Conservation (phyloP, 2,797 vertebrate genomes). For the Squalus acanthias region DNA sequence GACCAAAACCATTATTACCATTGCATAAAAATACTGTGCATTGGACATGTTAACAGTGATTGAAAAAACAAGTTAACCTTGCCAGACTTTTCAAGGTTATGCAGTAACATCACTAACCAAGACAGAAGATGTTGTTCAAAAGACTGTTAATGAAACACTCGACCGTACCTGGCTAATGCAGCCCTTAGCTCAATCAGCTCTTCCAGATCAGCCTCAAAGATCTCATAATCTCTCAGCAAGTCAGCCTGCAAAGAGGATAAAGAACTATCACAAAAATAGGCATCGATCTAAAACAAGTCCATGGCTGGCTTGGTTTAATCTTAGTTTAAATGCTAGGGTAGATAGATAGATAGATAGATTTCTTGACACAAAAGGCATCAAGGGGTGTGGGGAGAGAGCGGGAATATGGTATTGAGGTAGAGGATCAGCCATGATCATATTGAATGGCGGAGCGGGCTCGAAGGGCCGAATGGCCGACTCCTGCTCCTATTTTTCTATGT, state of each 20-base stretch:
- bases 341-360: too few relatives aligned
- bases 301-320: background rate
- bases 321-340: background rate
- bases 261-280: too few relatives aligned
- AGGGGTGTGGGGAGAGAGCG: too few relatives aligned
- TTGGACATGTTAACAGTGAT: background rate
- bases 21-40: too few relatives aligned
- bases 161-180: conserved; percentile 38
- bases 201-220: conserved; percentile 39
- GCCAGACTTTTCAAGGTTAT: background rate
- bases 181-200: conserved; percentile 42
- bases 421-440: too few relatives aligned
- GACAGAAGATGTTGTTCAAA: too few relatives aligned
- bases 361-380: too few relatives aligned
- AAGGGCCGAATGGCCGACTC: too few relatives aligned
- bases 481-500: too few relatives aligned
- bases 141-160: background rate
- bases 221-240: conserved; percentile 39
- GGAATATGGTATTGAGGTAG: too few relatives aligned
- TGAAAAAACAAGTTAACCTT: background rate
- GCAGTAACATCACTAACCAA: background rate
- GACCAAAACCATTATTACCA: background rate
- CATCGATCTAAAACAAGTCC: background rate
- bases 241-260: conserved; percentile 32
- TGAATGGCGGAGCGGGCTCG: too few relatives aligned